Conservation (phyloP, 2,888 invertebrate genomes). For the Amphipyra tragopoginis region DNA sequence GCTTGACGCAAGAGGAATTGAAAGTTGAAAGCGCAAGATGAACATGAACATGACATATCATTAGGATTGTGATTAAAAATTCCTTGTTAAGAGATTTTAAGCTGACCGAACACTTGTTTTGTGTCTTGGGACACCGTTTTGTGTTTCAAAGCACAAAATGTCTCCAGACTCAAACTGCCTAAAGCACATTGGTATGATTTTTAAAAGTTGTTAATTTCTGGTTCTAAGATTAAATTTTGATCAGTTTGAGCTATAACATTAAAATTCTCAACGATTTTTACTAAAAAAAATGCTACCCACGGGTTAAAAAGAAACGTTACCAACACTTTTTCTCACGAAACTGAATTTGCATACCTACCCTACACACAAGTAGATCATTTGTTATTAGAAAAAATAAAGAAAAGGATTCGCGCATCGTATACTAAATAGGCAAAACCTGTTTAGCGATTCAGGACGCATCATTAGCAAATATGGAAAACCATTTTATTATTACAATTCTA, state of each 20-base stretch:
- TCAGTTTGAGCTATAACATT: neutral
- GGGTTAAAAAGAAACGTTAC: slow-evolving; percentile 41
- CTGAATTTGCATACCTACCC: slow-evolving; percentile 71
- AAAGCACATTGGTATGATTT: too few species aligned
- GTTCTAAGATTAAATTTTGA: too few species aligned
- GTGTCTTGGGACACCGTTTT: too few species aligned
- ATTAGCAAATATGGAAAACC: slow-evolving; percentile 68
- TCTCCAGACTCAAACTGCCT: too few species aligned
- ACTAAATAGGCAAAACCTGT: slow-evolving; percentile 87
- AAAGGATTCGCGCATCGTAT: slow-evolving; percentile 75
- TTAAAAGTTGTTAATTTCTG: too few species aligned
- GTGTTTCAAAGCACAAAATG: too few species aligned
- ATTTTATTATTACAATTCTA: slow-evolving; percentile 6
- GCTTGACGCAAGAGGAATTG: too few species aligned
- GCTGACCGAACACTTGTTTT: too few species aligned
- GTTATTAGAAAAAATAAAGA: slow-evolving; percentile 66
- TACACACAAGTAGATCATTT: slow-evolving; percentile 72
- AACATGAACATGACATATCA: too few species aligned
- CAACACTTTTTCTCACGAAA: slow-evolving; percentile 77
- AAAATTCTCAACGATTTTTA: neutral
- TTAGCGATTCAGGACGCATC: slow-evolving; percentile 85
- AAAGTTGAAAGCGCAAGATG: too few species aligned
- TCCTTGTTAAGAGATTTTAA: too few species aligned
- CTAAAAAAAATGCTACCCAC: slow-evolving; percentile 31
- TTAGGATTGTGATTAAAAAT: too few species aligned